Percentiles rank a stretch among this genome's conserved stretches.
Conservation (phyloP, 2,113 vertebrate species). For the Bos indicus region DNA sequence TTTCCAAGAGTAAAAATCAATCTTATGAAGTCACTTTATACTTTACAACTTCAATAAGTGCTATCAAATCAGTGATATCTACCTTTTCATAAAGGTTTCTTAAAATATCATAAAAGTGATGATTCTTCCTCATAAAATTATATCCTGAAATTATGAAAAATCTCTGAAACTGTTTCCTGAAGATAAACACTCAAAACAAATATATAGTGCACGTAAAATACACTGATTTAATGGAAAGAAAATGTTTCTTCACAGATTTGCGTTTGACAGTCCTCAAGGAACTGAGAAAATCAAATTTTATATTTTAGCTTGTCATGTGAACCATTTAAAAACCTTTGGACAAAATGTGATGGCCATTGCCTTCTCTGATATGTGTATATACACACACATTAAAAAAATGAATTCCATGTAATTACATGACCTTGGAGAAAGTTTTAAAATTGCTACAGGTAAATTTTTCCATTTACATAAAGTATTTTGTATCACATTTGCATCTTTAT, state of each 20-base stretch:
- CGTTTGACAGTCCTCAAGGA: neutral
- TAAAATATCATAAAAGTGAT: neutral
- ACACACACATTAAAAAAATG: neutral
- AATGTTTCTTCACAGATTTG: neutral
- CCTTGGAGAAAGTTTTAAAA: neutral
- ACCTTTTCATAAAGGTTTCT: constrained; percentile 26
- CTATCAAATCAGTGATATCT: constrained; percentile 35
- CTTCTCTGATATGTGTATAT: neutral
- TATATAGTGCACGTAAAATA: neutral
- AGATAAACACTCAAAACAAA: neutral
- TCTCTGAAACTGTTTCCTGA: neutral
- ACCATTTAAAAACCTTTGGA: neutral
- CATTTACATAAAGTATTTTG: neutral
- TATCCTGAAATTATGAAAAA: neutral
- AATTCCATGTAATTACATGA: neutral
- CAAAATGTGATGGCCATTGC: neutral
- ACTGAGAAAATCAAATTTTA: neutral
- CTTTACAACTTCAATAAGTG: constrained; percentile 41
- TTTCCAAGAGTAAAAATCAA: constrained; percentile 33
- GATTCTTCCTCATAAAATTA: constrained; percentile 21
- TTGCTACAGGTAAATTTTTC: neutral
- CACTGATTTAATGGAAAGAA: neutral
- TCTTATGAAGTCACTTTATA: constrained; percentile 51
- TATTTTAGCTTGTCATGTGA: neutral
- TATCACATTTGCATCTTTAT: neutral